phyloP scores from a whole-genome alignment of 2,888 invertebrate species.

The Polyommatus iphigenia region DNA sequence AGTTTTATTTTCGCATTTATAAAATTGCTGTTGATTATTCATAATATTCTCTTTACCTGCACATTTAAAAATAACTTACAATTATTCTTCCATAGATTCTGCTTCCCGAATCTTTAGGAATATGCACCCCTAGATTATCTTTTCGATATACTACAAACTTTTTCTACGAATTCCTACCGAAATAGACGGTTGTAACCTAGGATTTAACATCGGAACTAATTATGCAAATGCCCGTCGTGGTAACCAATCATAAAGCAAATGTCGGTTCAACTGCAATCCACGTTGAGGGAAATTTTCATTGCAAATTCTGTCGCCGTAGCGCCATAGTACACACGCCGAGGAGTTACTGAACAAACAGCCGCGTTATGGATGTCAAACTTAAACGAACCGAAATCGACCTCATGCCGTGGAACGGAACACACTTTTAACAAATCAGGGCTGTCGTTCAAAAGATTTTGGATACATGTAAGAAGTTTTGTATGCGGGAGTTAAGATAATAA shows the following conservation, averaged over 20 bases:
- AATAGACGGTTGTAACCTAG: constrained; percentile 11
- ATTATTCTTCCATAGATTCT: too few relatives aligned
- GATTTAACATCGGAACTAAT: constrained; percentile 32
- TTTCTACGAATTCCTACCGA: not conserved
- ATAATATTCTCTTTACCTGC: too few relatives aligned
- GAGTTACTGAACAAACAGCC: constrained; percentile 67
- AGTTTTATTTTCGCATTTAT: too few relatives aligned
- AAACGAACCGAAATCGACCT: constrained; percentile 76
- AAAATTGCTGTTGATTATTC: too few relatives aligned
- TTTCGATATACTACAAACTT: not conserved
- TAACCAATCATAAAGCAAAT: constrained; percentile 55
- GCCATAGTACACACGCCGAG: constrained; percentile 54
- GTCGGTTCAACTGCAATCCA: constrained; percentile 67
- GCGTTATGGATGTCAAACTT: constrained; percentile 76
- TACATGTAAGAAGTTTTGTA: not conserved
- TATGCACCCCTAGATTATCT: not conserved
- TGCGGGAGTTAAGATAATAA: not conserved
- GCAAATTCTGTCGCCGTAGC: constrained; percentile 71
- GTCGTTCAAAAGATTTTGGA: constrained; percentile 29
- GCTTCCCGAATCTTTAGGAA: too few relatives aligned
- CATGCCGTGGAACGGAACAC: constrained; percentile 49
- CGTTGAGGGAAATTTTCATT: constrained; percentile 74
- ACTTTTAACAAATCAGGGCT: constrained; percentile 45
- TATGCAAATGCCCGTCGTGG: constrained; percentile 42
- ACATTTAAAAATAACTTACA: too few relatives aligned